A percentile compares a stretch with the other conserved stretches of the same genome.
These are phyloP conservation scores for Alouatta palliata DNA, from an alignment of 2,113 vertebrate genomes.

Conservation along the genomic window DNA sequence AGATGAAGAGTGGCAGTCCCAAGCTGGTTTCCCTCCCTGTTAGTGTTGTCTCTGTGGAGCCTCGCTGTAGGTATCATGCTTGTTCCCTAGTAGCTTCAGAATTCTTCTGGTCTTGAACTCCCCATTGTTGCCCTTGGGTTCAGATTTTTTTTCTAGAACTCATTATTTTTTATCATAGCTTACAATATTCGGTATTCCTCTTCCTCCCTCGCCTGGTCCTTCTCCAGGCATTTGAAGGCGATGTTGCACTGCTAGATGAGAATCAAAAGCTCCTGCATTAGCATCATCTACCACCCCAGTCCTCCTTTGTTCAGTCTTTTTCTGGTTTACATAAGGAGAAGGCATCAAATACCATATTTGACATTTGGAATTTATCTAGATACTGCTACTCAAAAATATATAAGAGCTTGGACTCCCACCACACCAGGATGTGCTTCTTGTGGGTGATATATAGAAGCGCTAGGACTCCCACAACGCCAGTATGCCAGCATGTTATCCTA, in stretches of 20 bases:
- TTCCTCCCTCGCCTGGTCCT: constrained; percentile 92
- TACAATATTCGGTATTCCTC: constrained; percentile 90
- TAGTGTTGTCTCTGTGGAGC: constrained; percentile 89
- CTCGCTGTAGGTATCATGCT: constrained; percentile 87
- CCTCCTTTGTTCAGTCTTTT: constrained; percentile 87
- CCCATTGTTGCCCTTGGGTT: constrained; percentile 88
- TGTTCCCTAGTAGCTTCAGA: constrained; percentile 89
- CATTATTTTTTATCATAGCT: constrained; percentile 89
- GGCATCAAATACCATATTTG: background rate
- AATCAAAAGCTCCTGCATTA: constrained; percentile 89
- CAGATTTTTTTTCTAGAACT: constrained; percentile 88
- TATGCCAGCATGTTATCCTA: background rate
- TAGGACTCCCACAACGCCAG: background rate
- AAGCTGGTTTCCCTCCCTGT: constrained; percentile 65
- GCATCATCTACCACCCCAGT: constrained; percentile 86
- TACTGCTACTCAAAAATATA: background rate
- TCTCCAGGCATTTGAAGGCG: constrained; percentile 90
- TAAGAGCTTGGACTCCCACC: background rate
- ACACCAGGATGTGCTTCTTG: background rate
- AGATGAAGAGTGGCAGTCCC: constrained; percentile 52
- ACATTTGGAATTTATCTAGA: background rate
- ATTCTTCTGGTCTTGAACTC: constrained; percentile 92
- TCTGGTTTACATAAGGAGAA: constrained; percentile 78
- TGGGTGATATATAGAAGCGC: background rate
- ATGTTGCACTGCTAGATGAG: constrained; percentile 92